Evolutionary conservation across 2,888 invertebrate genomes (phyloP), one percentile per base, ranked within the genome.

Genomic region (Heliothis peltigera): DNA sequence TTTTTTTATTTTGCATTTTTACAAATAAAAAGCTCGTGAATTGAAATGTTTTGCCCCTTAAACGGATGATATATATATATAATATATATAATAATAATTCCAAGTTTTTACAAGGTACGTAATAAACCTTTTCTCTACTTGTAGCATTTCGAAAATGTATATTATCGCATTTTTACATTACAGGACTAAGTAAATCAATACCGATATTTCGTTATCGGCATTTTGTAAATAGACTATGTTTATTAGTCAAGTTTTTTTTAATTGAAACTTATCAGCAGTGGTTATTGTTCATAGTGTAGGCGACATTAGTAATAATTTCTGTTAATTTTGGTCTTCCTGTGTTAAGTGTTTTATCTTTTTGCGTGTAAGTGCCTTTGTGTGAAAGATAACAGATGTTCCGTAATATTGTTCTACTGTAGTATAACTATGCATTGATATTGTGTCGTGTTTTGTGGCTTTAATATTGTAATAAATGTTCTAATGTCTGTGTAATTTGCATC

Each of bases 281-380:
- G 35, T 44, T 49, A 22, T n/a, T 59, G 53, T 63, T 58, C 48
- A 12, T 68, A 60, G 57, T 32, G 28, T 46, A 53, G 21, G 53
- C 59, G 61, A 61, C 53, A 63, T 44, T 44, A 39, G 56, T 68
- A 18, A 56, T 69, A 19, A 64, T 66, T 59, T 44, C 47, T 59
- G 69, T 57, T 73, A 73, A 77, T 74, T 60, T n/a, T 54, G 6
- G 3, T 19, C 70, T 62, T 77, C 79, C 77, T 69, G 62, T 61
- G 10, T 1, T 63, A 44, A 57, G 8, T n/a, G 54, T 47, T 39
- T n/a, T n/a, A n/a, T n/a, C 55, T 17, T 18, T 17, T 8, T 47
- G 10, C 48, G 48, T 52, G 28, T 46, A 25, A 52, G 15, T 8
- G 3, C 8, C 44, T 60, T 78, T 78, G 28, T 77, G 78, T 75